Conservation (phyloP, 2,797 vertebrate genomes). For the Zonotrichia albicollis region DNA sequence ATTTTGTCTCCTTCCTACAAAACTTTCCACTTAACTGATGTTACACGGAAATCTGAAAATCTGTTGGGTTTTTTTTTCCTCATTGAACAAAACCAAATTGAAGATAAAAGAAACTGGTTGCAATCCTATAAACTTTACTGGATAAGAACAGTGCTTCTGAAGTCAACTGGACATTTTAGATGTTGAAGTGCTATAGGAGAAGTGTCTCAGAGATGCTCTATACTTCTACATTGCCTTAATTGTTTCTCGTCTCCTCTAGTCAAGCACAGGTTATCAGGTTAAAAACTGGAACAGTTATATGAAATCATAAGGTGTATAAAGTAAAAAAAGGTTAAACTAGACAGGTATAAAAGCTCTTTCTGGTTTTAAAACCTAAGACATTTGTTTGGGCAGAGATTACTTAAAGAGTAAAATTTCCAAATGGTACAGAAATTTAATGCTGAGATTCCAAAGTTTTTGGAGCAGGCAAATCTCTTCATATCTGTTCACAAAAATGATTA, state of each 20-base stretch:
- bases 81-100: neutral
- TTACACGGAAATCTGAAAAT: neutral
- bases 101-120: neutral
- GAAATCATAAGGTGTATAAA: neutral
- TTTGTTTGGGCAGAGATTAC: neutral
- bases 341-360: neutral
- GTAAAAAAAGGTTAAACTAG: neutral
- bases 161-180: neutral
- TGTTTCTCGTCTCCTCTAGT: neutral
- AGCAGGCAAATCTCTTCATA: neutral
- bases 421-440: neutral
- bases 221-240: neutral
- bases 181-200: neutral
- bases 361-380: neutral
- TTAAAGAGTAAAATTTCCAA: neutral
- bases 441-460: neutral
- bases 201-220: neutral
- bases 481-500: neutral
- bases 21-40: neutral
- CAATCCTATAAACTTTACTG: neutral
- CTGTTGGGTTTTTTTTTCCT: neutral
- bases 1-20: neutral
- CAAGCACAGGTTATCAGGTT: neutral
- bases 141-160: neutral
- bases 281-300: neutral